Conservation (phyloP, 2,113 vertebrate genomes). For the Colaptes auratus region DNA sequence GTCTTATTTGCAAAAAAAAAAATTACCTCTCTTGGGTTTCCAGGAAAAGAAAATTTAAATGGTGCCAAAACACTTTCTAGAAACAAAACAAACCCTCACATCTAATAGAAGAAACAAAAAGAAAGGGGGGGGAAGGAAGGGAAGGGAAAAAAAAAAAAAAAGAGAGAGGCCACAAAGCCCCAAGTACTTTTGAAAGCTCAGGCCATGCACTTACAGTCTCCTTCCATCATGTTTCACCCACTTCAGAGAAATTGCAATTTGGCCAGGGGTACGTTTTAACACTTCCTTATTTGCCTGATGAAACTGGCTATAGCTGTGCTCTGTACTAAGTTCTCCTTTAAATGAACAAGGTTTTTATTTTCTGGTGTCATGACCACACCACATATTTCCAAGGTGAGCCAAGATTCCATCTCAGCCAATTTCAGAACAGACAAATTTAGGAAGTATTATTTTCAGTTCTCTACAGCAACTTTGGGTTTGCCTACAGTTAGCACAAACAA, state of each 20-base stretch:
- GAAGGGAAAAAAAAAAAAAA: too few relatives aligned
- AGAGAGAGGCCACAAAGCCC: not conserved
- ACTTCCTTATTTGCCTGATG: not conserved
- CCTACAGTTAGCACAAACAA: not conserved
- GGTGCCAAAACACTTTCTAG: not conserved
- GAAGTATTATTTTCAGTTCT: not conserved
- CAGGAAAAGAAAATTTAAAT: not conserved
- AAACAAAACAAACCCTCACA: not conserved
- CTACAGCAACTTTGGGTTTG: not conserved
- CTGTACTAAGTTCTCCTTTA: not conserved
- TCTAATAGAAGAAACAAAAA: not conserved
- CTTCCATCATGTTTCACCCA: not conserved
- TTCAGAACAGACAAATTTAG: not conserved
- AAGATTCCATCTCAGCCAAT: not conserved
- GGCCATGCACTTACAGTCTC: not conserved
- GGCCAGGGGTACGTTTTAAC: not conserved
- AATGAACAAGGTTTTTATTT: not conserved
- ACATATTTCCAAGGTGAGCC: not conserved
- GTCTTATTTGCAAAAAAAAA: not conserved
- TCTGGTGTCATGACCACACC: not conserved
- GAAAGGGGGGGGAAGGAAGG: too few relatives aligned
- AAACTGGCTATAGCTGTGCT: not conserved
- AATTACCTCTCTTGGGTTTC: not conserved
- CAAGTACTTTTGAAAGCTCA: not conserved
- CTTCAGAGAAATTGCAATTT: not conserved